Evolutionary conservation across 2,113 vertebrate genomes (phyloP), one percentile per base, ranked within the genome.

Genomic region (Trachemys scripta): DNA sequence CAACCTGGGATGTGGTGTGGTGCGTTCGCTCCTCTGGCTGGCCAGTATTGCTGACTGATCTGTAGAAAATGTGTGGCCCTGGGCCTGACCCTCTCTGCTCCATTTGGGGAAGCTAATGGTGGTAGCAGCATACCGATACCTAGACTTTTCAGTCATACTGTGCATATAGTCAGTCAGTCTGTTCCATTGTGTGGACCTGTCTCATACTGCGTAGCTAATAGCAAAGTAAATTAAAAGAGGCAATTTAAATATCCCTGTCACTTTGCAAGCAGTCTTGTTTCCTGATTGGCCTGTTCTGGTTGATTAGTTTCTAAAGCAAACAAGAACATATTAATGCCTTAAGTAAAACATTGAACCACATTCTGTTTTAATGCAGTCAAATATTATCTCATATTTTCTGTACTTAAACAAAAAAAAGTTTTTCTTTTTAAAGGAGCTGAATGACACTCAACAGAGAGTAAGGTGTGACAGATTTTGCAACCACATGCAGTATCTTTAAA

Each of bases 71-170:
- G 35, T 35, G 57, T 59, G 57, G 57, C 25, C 57, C 57, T 82
- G n/a, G 85, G 1, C 9, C 5, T 1, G 13, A 80, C 38, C 7
- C 20, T 17, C 0, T 17, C 0, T 50, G 49, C 22, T 31, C 31
- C 47, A 31, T 25, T 0, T 47, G 8, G 42, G 87, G 91, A 90
- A 3, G 19, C 2, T 94, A 29, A 4, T 88, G 42, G 42, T 38
- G 10, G 22, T 45, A 95, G 50, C 31, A 89, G 75, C 78, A 56
- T 38, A 87, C 75, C 92, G 84, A 89, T 80, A 50, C 1, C 65
- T 5, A 25, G 0, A 0, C 29, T 76, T 65, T 91, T 92, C 27
- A 84, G 27, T 8, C 22, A 22, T 81, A 7, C 1, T 5, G 7
- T 81, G 42, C 53, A 9, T 82, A 80, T 11, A 31, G 59, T 31